Percentiles rank a stretch among this genome's conserved stretches.
phyloP scores from a whole-genome alignment of 2,113 vertebrate genomes.

The Lanius collurio region DNA sequence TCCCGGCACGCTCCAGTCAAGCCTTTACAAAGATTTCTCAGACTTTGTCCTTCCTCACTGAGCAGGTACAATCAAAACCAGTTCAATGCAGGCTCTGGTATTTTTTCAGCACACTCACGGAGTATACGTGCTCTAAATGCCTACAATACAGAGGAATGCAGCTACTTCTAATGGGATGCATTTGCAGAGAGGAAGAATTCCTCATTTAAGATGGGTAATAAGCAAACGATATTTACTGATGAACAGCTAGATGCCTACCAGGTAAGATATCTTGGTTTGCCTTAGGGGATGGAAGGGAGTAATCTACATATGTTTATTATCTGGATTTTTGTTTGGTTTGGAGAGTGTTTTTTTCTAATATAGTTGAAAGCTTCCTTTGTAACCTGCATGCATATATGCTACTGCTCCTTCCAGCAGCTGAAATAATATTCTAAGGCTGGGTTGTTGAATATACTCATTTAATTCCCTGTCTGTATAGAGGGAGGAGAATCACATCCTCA shows the following conservation, averaged over 20 bases:
- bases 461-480: background rate
- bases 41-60: background rate
- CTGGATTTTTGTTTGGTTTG: background rate
- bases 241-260: slow-evolving; percentile 95
- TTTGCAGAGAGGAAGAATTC: slow-evolving; percentile 73
- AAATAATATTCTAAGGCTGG: background rate
- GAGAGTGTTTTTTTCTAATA: background rate
- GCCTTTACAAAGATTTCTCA: background rate
- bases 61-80: background rate
- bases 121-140: slow-evolving; percentile 79
- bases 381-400: background rate
- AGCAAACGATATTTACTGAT: slow-evolving; percentile 95
- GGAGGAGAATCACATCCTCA: background rate
- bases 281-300: background rate
- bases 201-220: slow-evolving; percentile 90
- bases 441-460: background rate
- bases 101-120: slow-evolving; percentile 40
- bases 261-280: slow-evolving; percentile 70
- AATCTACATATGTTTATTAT: background rate
- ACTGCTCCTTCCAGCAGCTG: background rate
- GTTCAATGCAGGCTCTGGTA: slow-evolving; percentile 69
- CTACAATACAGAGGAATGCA: slow-evolving; percentile 72
- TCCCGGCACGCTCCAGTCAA: background rate
- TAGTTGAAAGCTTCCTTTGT: background rate
- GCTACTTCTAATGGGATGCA: slow-evolving; percentile 79